Evolutionary conservation across 37 sponge, comb jelly and placozoan genomes (phyloP), one percentile per base, ranked within the genome.

Genomic region (Trichoplax adhaerens): DNA sequence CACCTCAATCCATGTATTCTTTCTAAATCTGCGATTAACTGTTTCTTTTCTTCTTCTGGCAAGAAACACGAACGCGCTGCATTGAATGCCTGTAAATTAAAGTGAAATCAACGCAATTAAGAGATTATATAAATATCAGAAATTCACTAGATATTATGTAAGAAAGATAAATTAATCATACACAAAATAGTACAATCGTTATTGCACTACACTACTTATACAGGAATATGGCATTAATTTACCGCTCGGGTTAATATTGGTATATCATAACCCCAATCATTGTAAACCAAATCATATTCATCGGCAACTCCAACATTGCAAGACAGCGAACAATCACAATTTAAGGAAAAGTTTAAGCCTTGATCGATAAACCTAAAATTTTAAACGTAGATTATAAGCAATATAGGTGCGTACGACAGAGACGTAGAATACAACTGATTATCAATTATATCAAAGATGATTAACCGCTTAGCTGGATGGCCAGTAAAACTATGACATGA

Each of bases 261-360:
- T 1, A 1, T 12, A 4, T 2, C 55, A 55, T 55, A 29, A 29
- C 29, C 29, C 29, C 29, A 29, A 29, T 29, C 29, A 29, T 29
- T 29, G 29, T 29, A 29, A 29, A 29, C 29, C 29, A 29, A 29
- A 29, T 29, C 29, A 29, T 77, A 87, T 48, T 92, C 89, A 6
- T 71, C 58, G 0, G 7, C 51, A 48, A 92, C 77, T 29, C 55
- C 50, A 52, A 70, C 69, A 46, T 64, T 54, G 55, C 81, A 88
- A 65, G 87, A 74, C 0, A 82, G 76, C 48, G 93, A 81, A 58
- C 87, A 88, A 58, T 92, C 93, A n/a, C 85, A 81, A 79, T 69
- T 92, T 48, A 92, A 53, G 2, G 83, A 79, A 77, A 85, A 92
- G 56, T 72, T 72, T 55, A 80, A 70, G 48, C 81, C 83, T 52